Evolutionary conservation across 2,113 vertebrate genomes (phyloP), one percentile per base, ranked within the genome.

Genomic region (Noctilio leporinus): DNA sequence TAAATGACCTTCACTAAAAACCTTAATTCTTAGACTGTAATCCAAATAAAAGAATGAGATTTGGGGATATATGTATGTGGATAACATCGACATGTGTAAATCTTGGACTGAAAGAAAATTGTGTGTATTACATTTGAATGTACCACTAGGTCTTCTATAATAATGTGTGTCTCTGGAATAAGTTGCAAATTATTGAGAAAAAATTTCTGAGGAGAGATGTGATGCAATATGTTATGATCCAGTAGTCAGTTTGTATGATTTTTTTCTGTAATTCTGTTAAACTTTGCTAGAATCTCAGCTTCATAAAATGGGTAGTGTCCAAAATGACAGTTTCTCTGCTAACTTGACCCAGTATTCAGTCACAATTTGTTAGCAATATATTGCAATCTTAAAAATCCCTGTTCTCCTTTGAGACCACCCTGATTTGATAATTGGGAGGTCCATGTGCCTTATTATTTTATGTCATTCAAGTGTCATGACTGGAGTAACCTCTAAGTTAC

Each of bases 361-460:
- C 49, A 78, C 49, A 69, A 83, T 62, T 77, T 65, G 7, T 49
- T 95, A 91, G 20, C 5, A 4, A 86, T 49, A 64, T 40, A 84
- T 35, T 80, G 9, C 67, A 76, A 59, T 62, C 53, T 64, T 45
- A 33, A 75, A 92, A 82, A 33, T 76, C 7, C 1, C 15, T 38
- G 38, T 35, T 9, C 30, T 77, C 51, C 69, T 93, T 15, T 55
- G 33, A 22, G 76, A 73, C 28, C 24, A 80, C 9, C 14, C 2
- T 11, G 0, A 53, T 62, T 53, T 64, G 65, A 19, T 92, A 69
- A 64, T 78, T 95, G 89, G 69, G 69, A 28, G 77, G 28, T 85
- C 91, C 80, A 26, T 76, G 12, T 26, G 86, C 3, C 89, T 30
- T 69, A 89, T 95, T 96, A 75, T 84, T 91, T 64, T 47, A 45